Conservation (phyloP, 30 jellyfish, hydroid and myxozoan species). For the Hydractinia echinata region DNA sequence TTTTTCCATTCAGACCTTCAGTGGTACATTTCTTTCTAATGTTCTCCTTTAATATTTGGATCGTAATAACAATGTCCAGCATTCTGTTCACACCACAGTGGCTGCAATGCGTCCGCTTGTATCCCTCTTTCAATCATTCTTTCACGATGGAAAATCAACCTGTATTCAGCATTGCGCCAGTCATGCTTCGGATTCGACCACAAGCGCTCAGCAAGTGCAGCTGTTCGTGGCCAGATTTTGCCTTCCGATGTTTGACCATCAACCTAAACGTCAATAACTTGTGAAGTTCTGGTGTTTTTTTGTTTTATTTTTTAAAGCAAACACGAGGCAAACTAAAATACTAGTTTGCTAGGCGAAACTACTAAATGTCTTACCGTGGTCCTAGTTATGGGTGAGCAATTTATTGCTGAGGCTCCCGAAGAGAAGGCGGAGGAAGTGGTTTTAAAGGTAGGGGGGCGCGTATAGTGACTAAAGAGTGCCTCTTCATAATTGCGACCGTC, state of each 20-base stretch:
- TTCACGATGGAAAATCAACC: conserved; percentile 73
- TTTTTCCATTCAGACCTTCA: too few species aligned
- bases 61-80: conserved; percentile 65
- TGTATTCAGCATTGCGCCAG: conserved; percentile 81
- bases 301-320: too few species aligned
- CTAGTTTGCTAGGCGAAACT: too few species aligned
- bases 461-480: too few species aligned
- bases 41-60: conserved; percentile 5
- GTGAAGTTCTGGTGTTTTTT: too few species aligned
- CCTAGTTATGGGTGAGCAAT: too few species aligned
- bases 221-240: conserved; percentile 86
- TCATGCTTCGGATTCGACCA: conserved; percentile 78
- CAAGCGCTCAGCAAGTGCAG: conserved; percentile 86
- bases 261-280: conserved; percentile 31
- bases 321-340: too few species aligned
- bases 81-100: conserved; percentile 80
- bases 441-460: too few species aligned
- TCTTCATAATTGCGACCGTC: too few species aligned
- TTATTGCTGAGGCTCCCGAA: too few species aligned
- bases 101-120: conserved; percentile 73
- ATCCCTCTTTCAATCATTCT: conserved; percentile 72
- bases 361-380: too few species aligned
- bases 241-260: conserved; percentile 64
- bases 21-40: neutral
- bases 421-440: too few species aligned